Conservation (phyloP, 2,113 vertebrate genomes). For the Andinoacara biseriatus region DNA sequence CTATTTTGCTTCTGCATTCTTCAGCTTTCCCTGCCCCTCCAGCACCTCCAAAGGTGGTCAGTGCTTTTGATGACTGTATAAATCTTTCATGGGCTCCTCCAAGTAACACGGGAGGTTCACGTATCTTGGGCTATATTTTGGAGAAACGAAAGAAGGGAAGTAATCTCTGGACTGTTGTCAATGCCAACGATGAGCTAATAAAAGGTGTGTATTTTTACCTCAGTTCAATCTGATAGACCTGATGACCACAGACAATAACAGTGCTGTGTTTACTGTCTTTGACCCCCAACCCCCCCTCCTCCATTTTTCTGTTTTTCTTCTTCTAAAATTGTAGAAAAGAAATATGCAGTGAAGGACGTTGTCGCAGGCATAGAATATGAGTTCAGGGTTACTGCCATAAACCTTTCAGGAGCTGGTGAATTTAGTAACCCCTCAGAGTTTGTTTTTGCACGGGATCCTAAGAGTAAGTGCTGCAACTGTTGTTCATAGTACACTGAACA, state of each 20-base stretch:
- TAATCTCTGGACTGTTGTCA: conserved; percentile 84
- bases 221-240: neutral
- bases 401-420: conserved; percentile 84
- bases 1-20: neutral
- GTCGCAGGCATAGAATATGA: conserved; percentile 87
- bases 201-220: conserved; percentile 73
- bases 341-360: conserved; percentile 79
- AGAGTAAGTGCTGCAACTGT: conserved; percentile 77
- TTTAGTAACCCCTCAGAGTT: conserved; percentile 83
- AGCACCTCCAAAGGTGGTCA: conserved; percentile 81
- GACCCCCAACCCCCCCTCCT: neutral
- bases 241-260: neutral
- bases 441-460: conserved; percentile 82
- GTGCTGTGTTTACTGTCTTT: neutral
- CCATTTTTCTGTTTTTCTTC: neutral
- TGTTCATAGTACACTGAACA: neutral
- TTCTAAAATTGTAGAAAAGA: conserved; percentile 77
- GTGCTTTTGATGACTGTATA: conserved; percentile 80
- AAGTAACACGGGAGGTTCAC: conserved; percentile 76
- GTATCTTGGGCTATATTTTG: conserved; percentile 84
- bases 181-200: conserved; percentile 71
- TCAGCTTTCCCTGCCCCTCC: conserved; percentile 86
- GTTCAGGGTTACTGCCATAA: conserved; percentile 88
- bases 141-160: conserved; percentile 91
- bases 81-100: conserved; percentile 84